phyloP scores from a whole-genome alignment of 53 echinoderm and acorn worm species.

The Temnopleurus reevesii region DNA sequence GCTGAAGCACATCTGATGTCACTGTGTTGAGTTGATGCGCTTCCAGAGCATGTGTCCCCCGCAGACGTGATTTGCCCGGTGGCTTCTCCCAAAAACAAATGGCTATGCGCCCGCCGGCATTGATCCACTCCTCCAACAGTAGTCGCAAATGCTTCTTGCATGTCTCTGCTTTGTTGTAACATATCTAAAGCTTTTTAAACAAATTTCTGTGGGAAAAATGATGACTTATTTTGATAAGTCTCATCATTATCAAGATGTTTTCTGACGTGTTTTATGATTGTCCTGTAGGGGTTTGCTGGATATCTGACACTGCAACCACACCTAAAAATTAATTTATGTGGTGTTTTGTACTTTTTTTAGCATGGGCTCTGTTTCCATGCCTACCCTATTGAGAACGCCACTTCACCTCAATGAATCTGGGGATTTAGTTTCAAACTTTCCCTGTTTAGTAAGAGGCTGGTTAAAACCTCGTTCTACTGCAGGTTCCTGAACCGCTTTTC shows the following conservation, averaged over 20 bases:
- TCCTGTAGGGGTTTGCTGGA: conserved; percentile 8
- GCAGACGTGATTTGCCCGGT: too few species aligned
- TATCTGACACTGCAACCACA: conserved; percentile 5
- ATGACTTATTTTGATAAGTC: conserved; percentile 8
- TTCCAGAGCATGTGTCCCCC: too few species aligned
- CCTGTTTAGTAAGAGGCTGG: conserved; percentile 6
- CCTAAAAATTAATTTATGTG: conserved; percentile 37
- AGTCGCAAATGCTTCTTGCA: too few species aligned
- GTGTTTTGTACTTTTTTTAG: conserved; percentile 44
- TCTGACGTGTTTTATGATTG: background rate
- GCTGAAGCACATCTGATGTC: too few species aligned
- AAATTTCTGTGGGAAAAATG: background rate
- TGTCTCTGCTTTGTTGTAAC: too few species aligned
- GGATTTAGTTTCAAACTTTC: conserved; percentile 46
- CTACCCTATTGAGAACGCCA: conserved; percentile 53
- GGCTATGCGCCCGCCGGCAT: too few species aligned
- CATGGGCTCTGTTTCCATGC: conserved; percentile 47
- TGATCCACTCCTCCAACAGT: too few species aligned
- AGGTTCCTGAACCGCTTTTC: conserved; percentile 37
- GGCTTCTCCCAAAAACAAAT: too few species aligned
- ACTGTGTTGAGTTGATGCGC: too few species aligned
- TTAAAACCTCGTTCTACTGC: conserved; percentile 1
- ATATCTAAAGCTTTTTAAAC: too few species aligned
- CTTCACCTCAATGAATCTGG: conserved; percentile 34
- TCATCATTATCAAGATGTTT: conserved; percentile 8